Percentiles rank a stretch among this genome's conserved stretches.
phyloP scores from a whole-genome alignment of 2,113 vertebrate genomes.

The Centropus unirufus region DNA sequence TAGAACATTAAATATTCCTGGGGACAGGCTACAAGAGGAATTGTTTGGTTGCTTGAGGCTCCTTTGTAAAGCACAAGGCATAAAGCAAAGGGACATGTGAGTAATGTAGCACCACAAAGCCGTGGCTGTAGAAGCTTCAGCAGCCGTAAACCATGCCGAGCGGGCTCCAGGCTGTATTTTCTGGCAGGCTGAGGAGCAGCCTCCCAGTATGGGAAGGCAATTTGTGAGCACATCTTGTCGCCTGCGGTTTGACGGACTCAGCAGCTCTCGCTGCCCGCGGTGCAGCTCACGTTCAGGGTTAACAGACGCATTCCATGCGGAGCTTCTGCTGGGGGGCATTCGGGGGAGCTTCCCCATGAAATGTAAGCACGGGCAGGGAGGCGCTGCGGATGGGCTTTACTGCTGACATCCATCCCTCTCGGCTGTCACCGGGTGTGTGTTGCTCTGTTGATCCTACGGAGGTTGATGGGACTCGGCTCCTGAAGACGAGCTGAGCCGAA shows the following conservation, averaged over 20 bases:
- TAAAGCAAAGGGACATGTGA: neutral
- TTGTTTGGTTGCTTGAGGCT: neutral
- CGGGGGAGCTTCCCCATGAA: neutral
- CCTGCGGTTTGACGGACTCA: neutral
- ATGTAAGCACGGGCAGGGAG: fast-evolving
- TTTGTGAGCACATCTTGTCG: neutral
- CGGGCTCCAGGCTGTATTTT: neutral
- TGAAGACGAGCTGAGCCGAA: fast-evolving
- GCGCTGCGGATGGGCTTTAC: no score
- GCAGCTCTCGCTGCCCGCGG: neutral
- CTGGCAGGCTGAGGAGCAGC: neutral
- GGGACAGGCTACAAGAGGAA: neutral
- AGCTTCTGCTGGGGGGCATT: neutral
- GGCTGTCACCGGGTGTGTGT: fast-evolving
- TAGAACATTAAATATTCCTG: neutral
- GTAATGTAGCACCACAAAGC: neutral
- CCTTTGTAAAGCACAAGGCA: neutral
- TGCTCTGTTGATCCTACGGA: neutral
- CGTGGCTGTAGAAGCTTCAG: neutral
- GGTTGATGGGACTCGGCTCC: fast-evolving
- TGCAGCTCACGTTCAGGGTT: neutral
- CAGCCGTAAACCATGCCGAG: fast-evolving
- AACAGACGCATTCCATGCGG: neutral
- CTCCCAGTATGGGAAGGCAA: neutral
- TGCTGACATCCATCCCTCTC: neutral